Evolutionary conservation across 2,113 vertebrate species (phyloP).

Genomic region (Lasiurus borealis): DNA sequence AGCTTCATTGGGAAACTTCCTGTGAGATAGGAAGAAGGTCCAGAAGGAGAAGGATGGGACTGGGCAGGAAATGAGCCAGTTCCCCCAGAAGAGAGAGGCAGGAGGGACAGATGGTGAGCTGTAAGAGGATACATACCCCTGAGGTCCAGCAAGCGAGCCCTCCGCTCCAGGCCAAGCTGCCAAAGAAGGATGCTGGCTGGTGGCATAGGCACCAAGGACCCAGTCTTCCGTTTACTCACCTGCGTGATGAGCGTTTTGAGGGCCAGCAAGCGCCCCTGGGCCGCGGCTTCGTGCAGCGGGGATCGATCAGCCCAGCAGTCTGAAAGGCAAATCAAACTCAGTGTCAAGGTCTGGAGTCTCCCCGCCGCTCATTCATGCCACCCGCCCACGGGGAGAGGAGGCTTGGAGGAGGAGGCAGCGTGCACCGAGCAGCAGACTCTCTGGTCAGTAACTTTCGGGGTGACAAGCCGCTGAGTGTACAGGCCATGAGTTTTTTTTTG

Average conservation of each 20-base stretch:
- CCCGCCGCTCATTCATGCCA: not conserved
- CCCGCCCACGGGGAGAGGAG: not conserved
- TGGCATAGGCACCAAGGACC: not conserved
- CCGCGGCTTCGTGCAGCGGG: conserved; percentile 95
- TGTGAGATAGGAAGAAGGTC: not conserved
- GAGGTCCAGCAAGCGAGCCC: not conserved
- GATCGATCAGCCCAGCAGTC: conserved; percentile 94
- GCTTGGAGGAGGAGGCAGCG: not conserved
- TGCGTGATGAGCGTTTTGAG: conserved; percentile 92
- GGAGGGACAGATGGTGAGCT: not conserved
- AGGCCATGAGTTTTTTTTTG: not conserved
- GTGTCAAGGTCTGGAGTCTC: conserved; percentile 43
- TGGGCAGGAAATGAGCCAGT: not conserved
- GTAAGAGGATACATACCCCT: not conserved
- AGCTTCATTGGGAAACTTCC: not conserved
- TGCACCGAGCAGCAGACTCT: not conserved
- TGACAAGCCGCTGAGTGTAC: not conserved
- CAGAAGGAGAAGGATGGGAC: not conserved
- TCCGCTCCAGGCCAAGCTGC: not conserved
- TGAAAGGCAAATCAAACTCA: conserved; percentile 82
- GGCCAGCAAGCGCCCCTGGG: conserved; percentile 93
- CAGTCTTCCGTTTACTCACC: conserved; percentile 84
- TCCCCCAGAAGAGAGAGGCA: not conserved
- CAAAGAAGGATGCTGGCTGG: not conserved
- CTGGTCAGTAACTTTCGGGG: not conserved